Evolutionary conservation across 2,888 invertebrate genomes (phyloP).

Genomic region (Drosophila mettleri): DNA sequence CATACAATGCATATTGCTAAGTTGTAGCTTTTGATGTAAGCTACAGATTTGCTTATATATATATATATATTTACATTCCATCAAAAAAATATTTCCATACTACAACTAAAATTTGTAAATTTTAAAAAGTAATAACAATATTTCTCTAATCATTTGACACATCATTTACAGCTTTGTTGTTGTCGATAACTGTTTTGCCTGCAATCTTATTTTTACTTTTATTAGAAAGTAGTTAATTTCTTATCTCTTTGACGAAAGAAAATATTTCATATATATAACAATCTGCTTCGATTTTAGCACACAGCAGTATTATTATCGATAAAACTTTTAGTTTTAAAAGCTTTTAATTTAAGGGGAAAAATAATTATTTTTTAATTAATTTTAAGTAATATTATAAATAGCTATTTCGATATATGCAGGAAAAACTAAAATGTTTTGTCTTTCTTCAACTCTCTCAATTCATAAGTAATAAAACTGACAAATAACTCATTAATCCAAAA

Average conservation of each 20-base stretch:
- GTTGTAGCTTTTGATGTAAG: too few relatives aligned
- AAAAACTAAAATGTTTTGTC: neutral
- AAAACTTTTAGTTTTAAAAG: neutral
- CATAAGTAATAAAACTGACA: neutral
- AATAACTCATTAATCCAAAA: neutral
- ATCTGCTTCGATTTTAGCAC: neutral
- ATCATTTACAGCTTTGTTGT: neutral
- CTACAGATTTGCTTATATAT: too few relatives aligned
- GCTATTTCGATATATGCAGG: neutral
- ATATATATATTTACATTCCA: neutral
- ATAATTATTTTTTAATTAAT: neutral
- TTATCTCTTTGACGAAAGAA: neutral
- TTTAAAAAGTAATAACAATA: neutral
- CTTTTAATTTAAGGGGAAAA: too few relatives aligned
- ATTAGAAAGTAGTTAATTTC: neutral
- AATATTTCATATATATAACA: neutral
- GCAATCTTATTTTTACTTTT: neutral
- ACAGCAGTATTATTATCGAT: neutral
- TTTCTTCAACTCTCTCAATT: too few relatives aligned
- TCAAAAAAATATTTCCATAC: neutral
- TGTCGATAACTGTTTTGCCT: neutral
- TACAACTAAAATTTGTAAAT: too few relatives aligned
- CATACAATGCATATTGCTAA: too few relatives aligned
- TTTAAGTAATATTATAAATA: neutral
- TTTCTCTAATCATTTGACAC: neutral